Conservation (phyloP, 2,797 vertebrate species). For the Acomys russatus region DNA sequence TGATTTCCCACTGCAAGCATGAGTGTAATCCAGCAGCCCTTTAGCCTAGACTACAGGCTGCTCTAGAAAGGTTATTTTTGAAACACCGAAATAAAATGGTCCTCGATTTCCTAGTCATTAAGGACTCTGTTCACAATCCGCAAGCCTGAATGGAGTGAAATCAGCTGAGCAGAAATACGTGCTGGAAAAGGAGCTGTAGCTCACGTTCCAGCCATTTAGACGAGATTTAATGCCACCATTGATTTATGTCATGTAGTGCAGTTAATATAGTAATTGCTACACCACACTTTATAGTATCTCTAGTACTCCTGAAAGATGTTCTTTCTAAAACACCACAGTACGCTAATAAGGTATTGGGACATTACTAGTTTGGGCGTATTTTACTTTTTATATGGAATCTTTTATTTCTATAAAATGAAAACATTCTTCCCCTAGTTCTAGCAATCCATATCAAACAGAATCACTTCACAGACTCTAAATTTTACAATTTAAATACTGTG, state of each 20-base stretch:
- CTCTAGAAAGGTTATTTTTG: conserved; percentile 72
- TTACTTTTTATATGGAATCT: background rate
- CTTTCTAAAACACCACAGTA: conserved; percentile 62
- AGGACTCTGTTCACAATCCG: conserved; percentile 76
- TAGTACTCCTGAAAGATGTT: conserved; percentile 56
- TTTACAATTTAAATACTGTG: conserved; percentile 17
- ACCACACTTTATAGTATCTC: conserved; percentile 51
- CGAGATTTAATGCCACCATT: conserved; percentile 69
- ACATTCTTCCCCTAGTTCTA: conserved; percentile 16
- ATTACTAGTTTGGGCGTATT: conserved; percentile 35
- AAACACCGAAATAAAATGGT: conserved; percentile 74
- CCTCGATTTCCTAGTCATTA: conserved; percentile 70
- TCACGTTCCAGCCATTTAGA: conserved; percentile 64
- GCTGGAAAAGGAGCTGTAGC: conserved; percentile 56
- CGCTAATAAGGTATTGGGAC: conserved; percentile 28
- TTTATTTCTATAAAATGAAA: conserved; percentile 25
- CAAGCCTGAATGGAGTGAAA: conserved; percentile 66
- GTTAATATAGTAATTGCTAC: conserved; percentile 73
- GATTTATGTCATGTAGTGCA: conserved; percentile 70
- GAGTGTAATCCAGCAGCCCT: conserved; percentile 31
- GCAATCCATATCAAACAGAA: conserved; percentile 20
- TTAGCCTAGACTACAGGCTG: conserved; percentile 59
- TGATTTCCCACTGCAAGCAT: conserved; percentile 59
- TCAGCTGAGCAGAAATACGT: conserved; percentile 60
- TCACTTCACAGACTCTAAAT: background rate